Evolutionary conservation across 2,113 vertebrate genomes (phyloP).

Genomic region (Opisthocomus hoazin): DNA sequence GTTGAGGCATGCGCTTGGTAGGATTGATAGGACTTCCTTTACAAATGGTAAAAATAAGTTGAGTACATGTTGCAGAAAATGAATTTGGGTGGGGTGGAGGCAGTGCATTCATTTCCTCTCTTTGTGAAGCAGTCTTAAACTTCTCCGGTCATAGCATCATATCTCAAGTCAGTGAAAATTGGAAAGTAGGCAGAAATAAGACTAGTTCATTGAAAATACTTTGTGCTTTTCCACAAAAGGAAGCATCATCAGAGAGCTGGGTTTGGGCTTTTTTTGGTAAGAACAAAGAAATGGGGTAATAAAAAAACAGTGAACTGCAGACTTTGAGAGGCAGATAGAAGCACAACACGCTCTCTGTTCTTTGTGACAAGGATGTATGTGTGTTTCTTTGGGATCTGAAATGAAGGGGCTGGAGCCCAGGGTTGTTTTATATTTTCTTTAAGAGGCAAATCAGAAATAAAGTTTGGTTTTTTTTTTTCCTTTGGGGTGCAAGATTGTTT

Average conservation of each 20-base stretch:
- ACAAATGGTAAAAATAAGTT: background rate
- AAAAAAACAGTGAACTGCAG: background rate
- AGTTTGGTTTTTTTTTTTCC: too few relatives aligned
- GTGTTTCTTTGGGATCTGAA: background rate
- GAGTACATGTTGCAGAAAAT: background rate
- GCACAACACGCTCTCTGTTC: background rate
- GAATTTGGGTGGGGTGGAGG: background rate
- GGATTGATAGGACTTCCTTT: background rate
- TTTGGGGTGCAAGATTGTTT: background rate
- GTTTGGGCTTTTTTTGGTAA: background rate
- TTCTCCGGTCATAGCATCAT: background rate
- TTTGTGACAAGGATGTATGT: background rate
- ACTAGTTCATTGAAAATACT: background rate
- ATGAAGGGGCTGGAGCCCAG: background rate
- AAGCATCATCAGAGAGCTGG: rapidly evolving
- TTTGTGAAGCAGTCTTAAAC: background rate
- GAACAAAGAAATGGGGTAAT: background rate
- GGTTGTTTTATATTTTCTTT: background rate
- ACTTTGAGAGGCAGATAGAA: background rate
- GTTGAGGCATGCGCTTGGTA: background rate
- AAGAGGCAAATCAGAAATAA: background rate
- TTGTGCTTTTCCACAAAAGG: background rate
- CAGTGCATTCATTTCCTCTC: background rate
- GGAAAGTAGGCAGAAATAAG: background rate
- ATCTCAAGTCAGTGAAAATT: background rate